Evolutionary conservation across 2,113 vertebrate species (phyloP).

Genomic region (crab-eating macaque (Macaca fascicularis)): T2T-MFA8v1.1 NC_088385.1:25832501-25833000

Average conservation of each 20-base stretch:
- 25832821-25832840: constrained; percentile 36
- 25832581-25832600: neutral
- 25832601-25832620: constrained; percentile 26
- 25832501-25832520: neutral
- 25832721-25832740: constrained; percentile 53
- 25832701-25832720: constrained; percentile 57
- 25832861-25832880: neutral
- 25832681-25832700: constrained; percentile 49
- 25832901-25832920: constrained; percentile 63
- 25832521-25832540: neutral
- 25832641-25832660: constrained; percentile 60
- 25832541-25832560: neutral
- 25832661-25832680: constrained; percentile 48
- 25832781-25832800: constrained; percentile 41
- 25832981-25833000: constrained; percentile 70
- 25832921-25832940: constrained; percentile 42
- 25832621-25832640: constrained; percentile 15
- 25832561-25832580: constrained; percentile 33
- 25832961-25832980: constrained; percentile 71
- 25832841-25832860: constrained; percentile 42
- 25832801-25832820: neutral
- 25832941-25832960: constrained; percentile 57
- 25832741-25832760: constrained; percentile 17
- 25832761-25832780: neutral
- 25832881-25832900: constrained; percentile 59